These are phyloP conservation scores for Nasonia giraulti DNA, from an alignment of 1,140 invertebrate genomes.

Conservation along the genomic window DNA sequence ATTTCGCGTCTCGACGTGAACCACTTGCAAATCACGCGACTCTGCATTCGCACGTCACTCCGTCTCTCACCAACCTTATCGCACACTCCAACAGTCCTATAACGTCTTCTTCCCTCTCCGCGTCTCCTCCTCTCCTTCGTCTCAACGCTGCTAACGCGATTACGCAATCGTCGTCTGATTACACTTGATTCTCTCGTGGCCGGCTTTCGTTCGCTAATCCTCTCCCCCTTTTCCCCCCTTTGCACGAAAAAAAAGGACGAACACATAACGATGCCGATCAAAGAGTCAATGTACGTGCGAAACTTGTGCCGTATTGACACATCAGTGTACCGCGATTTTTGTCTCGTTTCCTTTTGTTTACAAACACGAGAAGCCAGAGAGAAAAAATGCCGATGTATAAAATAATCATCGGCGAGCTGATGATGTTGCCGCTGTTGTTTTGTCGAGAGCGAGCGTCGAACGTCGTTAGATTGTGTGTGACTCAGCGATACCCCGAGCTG, in stretches of 20 bases:
- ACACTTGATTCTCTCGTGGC: constrained; percentile 20
- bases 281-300: too few species aligned
- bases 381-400: not conserved
- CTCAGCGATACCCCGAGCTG: not conserved
- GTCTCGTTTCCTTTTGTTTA: not conserved
- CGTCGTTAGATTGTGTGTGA: not conserved
- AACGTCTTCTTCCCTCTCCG: not conserved
- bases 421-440: not conserved
- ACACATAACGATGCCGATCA: not conserved
- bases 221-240: not conserved
- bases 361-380: not conserved
- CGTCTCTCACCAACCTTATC: not conserved
- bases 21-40: constrained; percentile 13
- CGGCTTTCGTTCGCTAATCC: not conserved
- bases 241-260: not conserved
- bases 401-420: not conserved
- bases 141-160: not conserved
- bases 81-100: not conserved
- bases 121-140: not conserved
- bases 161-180: constrained; percentile 32
- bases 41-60: not conserved
- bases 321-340: too few species aligned
- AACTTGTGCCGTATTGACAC: not conserved
- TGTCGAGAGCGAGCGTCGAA: not conserved
- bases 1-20: not conserved